Percentiles rank a stretch among this genome's conserved stretches.
These are phyloP conservation scores for Teleogryllus oceanicus DNA, from an alignment of 2,888 invertebrate genomes.

Conservation along the genomic window DNA sequence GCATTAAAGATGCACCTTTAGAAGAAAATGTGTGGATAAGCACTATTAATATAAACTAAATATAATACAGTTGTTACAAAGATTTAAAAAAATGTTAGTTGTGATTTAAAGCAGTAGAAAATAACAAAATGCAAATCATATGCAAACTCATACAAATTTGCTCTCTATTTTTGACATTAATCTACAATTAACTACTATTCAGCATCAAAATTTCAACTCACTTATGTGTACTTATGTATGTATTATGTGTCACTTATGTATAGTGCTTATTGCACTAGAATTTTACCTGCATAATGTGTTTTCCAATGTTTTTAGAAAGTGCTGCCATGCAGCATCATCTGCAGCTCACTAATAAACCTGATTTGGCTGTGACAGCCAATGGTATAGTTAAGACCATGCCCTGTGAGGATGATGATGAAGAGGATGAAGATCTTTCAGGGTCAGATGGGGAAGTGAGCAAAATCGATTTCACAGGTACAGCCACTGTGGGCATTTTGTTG, in stretches of 20 bases:
- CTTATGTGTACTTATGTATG: neutral
- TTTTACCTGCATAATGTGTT: neutral
- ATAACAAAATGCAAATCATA: too few species aligned
- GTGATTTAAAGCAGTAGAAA: too few species aligned
- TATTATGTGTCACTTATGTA: too few species aligned
- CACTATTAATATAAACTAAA: too few species aligned
- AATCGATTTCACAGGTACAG: conserved; percentile 62
- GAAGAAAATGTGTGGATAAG: too few species aligned
- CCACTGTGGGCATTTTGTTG: conserved; percentile 8
- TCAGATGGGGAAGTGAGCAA: conserved; percentile 77
- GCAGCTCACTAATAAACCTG: conserved; percentile 22
- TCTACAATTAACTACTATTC: too few species aligned
- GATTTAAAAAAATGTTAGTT: too few species aligned
- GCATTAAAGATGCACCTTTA: too few species aligned
- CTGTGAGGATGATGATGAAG: neutral
- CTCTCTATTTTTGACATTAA: too few species aligned
- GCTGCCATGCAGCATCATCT: neutral
- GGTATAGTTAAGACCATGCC: conserved; percentile 21
- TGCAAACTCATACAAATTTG: too few species aligned
- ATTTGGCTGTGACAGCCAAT: conserved; percentile 4
- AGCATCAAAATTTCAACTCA: neutral
- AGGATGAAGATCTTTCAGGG: conserved; percentile 60
- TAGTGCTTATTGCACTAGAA: neutral
- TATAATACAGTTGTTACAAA: too few species aligned
- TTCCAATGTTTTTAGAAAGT: neutral